Base-by-base conservation (phyloP, 2,888 invertebrate genomes). In the Odontomyia ornata region DNA sequence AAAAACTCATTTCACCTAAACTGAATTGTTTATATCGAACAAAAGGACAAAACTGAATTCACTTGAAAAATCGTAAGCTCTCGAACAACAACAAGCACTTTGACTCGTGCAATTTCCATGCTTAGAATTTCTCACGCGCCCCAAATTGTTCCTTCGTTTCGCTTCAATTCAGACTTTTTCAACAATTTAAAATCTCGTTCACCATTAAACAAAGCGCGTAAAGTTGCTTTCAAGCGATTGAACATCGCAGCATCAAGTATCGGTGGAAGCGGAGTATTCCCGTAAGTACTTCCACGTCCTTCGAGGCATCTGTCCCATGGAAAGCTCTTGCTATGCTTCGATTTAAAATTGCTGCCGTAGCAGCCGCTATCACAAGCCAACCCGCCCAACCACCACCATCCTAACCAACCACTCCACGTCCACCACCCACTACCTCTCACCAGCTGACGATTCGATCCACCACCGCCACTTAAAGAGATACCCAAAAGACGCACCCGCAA, bases 401-500 rank as follows among this genome's bases (percentile, higher is more conserved):
- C 52, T 52, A 4, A 18, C 15, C n/a, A 52, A 4, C 52, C 52
- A 13, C 11, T 25, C 64, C 27, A 0, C 13, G 46, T 36, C 36
- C 27, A 56, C n/a, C n/a, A n/a, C n/a, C n/a, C n/a, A n/a, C n/a
- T n/a, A n/a, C n/a, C n/a, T n/a, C n/a, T n/a, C n/a, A n/a, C n/a
- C n/a, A n/a, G n/a, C n/a, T n/a, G n/a, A n/a, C n/a, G n/a, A n/a
- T n/a, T n/a, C n/a, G n/a, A n/a, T n/a, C n/a, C n/a, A n/a, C n/a
- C n/a, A n/a, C 28, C 71, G 27, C 43, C 73, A 73, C 60, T 43
- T 57, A 60, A 73, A 57, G 57, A 28, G 30, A 73, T 36, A 30
- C 57, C 36, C 18, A 36, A 57, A 57, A 73, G 73, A 73, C 57
- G 73, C 60, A 72, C 57, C 56, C 72, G 57, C 73, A 73, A 73